Base-by-base conservation (phyloP, 2,888 invertebrate species). In the Plemyria rubiginata region DNA sequence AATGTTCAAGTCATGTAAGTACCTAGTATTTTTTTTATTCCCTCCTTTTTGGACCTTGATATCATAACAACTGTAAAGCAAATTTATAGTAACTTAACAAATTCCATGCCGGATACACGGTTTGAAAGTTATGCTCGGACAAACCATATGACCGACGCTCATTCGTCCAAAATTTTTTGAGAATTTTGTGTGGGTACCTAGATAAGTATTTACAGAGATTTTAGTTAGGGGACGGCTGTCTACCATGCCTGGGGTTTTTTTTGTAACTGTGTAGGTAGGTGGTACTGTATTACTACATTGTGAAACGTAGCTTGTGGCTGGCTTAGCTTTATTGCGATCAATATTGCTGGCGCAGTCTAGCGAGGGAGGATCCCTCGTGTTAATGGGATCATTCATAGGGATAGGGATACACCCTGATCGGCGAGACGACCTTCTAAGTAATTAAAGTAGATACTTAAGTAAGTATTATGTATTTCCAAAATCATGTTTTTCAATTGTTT, bases 361-460 rank as follows among this genome's bases (percentile, higher is more conserved):
- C 79, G 84, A 79, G 84, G 82, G 83, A 78, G 78, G 78, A 80
- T 75, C 82, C 82, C 81, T 72, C 72, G 82, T 79, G 79, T 75
- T 84, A 85, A 84, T 84, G 80, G 82, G 78, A 80, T 82, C 82
- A 83, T 84, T 84, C 82, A 80, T 81, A 83, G 78, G 80, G 80
- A 79, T 80, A 82, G 81, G 80, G 79, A 79, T 79, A 78, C 80
- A 78, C 77, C 79, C 78, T 78, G 78, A 72, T 74, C 70, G 74
- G 57, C 68, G 74, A 73, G 75, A 75, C 74, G 72, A 68, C 65
- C 74, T 75, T 69, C 71, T 70, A 71, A 72, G 73, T 70, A 68
- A 68, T 68, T 62, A 65, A 66, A 29, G 54, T 68, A 66, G 43
- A 32, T 32, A 7, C 29, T 29, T 29, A 29, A n/a, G n/a, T n/a